These are phyloP conservation scores for Erpetoichthys calabaricus DNA, from an alignment of 2,797 vertebrate genomes.

Conservation along the genomic window DNA sequence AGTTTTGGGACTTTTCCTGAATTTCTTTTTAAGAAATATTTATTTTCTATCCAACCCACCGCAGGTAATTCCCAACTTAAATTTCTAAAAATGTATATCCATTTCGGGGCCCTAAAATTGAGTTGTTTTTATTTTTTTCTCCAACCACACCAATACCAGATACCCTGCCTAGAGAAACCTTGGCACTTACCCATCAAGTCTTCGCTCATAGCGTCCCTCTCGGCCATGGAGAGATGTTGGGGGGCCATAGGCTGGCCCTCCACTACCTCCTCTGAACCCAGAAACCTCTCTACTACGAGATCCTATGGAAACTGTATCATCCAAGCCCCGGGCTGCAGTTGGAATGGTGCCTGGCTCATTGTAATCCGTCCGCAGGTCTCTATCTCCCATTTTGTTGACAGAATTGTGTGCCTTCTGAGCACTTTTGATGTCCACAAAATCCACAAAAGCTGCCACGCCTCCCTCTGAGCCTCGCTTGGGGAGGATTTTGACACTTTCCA, in stretches of 20 bases:
- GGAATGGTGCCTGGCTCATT: conserved; percentile 98
- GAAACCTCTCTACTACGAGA: conserved; percentile 95
- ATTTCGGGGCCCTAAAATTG: conserved; percentile 61
- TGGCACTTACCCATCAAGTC: conserved; percentile 99
- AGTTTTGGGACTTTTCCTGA: not conserved
- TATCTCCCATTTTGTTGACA: conserved; percentile 98
- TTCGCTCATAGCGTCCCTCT: conserved; percentile 99
- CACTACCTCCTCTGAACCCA: conserved; percentile 95
- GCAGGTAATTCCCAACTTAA: conserved; percentile 52
- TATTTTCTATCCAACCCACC: conserved; percentile 51
- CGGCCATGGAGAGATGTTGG: conserved; percentile 96
- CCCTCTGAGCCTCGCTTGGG: conserved; percentile 96
- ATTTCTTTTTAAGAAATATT: not conserved
- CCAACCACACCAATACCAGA: conserved; percentile 80
- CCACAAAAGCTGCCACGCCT: conserved; percentile 97
- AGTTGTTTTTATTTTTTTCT: conserved; percentile 66
- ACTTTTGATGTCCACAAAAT: conserved; percentile 99
- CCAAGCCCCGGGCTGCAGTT: conserved; percentile 90
- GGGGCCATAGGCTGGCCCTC: conserved; percentile 88
- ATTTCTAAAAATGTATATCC: conserved; percentile 66
- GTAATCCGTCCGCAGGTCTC: conserved; percentile 98
- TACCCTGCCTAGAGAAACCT: conserved; percentile 87
- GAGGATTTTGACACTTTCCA: conserved; percentile 98
- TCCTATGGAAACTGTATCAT: conserved; percentile 94
- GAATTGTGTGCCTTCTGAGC: conserved; percentile 98